Percentiles rank a stretch among this genome's conserved stretches.
Evolutionary conservation across 2,113 vertebrate genomes (phyloP).

Genomic region (Cavia porcellus): DNA sequence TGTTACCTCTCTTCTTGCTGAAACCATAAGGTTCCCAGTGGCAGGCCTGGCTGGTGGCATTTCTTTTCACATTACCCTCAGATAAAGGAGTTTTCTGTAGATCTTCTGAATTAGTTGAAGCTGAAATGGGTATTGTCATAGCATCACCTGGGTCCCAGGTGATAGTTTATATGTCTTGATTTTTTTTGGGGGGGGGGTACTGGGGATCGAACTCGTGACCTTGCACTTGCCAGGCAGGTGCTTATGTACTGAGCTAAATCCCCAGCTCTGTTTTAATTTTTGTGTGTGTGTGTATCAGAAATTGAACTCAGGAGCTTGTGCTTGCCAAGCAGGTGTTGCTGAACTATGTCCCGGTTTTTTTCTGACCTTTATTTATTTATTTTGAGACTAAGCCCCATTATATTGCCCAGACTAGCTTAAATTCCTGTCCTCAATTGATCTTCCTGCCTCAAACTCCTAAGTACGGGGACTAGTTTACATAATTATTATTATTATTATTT

Average conservation of each 20-base stretch:
- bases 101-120: background rate
- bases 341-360: background rate
- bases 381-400: background rate
- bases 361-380: too few relatives aligned
- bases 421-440: background rate
- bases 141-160: background rate
- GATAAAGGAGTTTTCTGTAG: background rate
- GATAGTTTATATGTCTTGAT: background rate
- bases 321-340: too few relatives aligned
- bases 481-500: background rate
- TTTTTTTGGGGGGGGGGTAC: background rate
- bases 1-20: slow-evolving; percentile 39
- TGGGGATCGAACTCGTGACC: too few relatives aligned
- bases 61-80: background rate
- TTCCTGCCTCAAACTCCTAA: background rate
- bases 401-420: background rate
- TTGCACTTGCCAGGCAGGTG: too few relatives aligned
- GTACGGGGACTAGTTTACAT: background rate
- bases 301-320: too few relatives aligned
- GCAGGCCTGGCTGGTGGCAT: background rate
- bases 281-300: too few relatives aligned
- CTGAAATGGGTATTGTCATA: background rate
- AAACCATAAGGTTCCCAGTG: background rate
- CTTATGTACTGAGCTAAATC: too few relatives aligned
- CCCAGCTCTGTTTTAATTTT: background rate